Evolutionary conservation across 1,140 invertebrate species (phyloP), one percentile per base, ranked within the genome.

Genomic region (Drosophila orena): DNA sequence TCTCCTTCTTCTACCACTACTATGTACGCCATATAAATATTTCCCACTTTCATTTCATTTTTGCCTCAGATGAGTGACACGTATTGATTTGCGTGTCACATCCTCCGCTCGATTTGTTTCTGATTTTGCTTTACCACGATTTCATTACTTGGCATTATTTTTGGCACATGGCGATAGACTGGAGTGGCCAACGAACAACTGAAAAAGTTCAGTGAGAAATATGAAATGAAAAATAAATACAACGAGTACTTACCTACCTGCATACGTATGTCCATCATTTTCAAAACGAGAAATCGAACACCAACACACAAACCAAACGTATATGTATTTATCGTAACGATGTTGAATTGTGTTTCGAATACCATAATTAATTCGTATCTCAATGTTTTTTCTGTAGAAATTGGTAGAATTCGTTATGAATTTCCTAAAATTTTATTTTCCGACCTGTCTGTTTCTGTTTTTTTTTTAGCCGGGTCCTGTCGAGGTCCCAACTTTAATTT

Each of bases 81-180:
- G 15, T 44, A 68, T 68, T 65, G 64, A 65, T 68, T 66, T 44
- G 46, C 60, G 27, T 68, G 64, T 43, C 46, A 68, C 64, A 68
- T 53, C 30, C 64, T 43, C 37, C 14, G 20, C 64, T 65, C 64
- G 37, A 68, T 68, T 65, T 65, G 47, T 59, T 68, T 65, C 60
- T 43, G 60, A 62, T 68, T 72, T 72, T 38, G 52, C 38, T 53
- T 71, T 38, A 12, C 61, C 49, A 17, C 49, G 27, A 20, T 52
- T 49, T 52, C 49, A 46, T 66, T 65, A 38, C 17, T 46, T 69
- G 57, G 30, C 49, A 37, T 69, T 68, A 27, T 69, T 58, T 58
- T 69, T 69, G 52, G 49, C 49, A 52, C 49, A 52, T 20, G 49
- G 49, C 49, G 10, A 52, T 52, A 12, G 54, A 61, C 59, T 34